phyloP scores from a whole-genome alignment of 2,797 vertebrate species.

The Tiaroga cobitis region DNA sequence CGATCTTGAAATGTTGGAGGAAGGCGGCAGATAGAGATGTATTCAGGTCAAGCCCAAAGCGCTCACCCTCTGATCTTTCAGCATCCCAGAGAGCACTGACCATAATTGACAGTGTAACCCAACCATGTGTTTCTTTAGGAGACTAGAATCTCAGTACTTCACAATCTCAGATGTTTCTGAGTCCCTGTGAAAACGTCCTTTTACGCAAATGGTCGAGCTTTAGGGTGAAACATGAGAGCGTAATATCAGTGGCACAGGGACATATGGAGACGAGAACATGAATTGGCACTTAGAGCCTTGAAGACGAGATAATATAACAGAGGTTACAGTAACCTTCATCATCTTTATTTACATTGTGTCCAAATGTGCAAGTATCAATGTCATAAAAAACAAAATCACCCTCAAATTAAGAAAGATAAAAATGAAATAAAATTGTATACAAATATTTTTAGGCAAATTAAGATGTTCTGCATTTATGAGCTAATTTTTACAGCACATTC shows the following conservation, averaged over 20 bases:
- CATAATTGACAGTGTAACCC: conserved; percentile 57
- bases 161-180: background rate
- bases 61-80: conserved; percentile 29
- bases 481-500: background rate
- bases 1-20: no score
- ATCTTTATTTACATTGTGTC: background rate
- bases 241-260: background rate
- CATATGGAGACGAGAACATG: background rate
- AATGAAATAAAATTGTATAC: background rate
- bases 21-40: no score
- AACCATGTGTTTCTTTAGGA: background rate
- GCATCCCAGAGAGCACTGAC: conserved; percentile 57
- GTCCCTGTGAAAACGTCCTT: conserved; percentile 43
- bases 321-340: background rate
- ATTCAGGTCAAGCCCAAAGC: conserved; percentile 43
- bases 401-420: no score
- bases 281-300: no score
- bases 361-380: background rate
- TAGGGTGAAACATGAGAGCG: background rate
- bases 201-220: background rate
- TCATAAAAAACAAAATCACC: background rate
- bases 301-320: background rate
- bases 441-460: background rate
- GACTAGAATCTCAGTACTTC: background rate
- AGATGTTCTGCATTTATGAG: background rate